Evolutionary conservation across 2,888 invertebrate genomes (phyloP).

Genomic region (Tenthredo livida): DNA sequence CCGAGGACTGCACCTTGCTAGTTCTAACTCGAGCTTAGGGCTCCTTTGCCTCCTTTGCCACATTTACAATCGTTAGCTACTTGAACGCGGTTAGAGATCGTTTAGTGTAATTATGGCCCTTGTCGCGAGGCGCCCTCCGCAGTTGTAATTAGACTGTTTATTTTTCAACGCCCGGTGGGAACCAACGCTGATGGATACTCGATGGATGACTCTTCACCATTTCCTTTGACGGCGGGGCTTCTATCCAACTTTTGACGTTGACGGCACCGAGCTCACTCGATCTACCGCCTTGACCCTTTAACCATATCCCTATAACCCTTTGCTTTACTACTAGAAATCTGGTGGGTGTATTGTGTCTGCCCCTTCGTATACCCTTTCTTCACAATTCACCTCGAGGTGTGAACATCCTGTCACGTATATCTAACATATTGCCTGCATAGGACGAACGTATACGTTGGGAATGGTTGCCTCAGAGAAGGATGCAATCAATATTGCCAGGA

Average conservation of each 20-base stretch:
- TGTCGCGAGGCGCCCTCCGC: slow-evolving; percentile 60
- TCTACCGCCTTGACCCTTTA: slow-evolving; percentile 36
- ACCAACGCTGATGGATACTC: slow-evolving; percentile 62
- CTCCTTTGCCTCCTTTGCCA: slow-evolving; percentile 59
- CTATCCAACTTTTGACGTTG: slow-evolving; percentile 46
- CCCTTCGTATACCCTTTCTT: not conserved
- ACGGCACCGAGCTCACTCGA: slow-evolving; percentile 42
- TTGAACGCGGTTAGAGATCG: slow-evolving; percentile 61
- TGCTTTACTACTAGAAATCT: slow-evolving; percentile 28
- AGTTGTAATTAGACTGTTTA: slow-evolving; percentile 61
- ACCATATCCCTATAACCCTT: slow-evolving; percentile 28
- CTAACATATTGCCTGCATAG: not conserved
- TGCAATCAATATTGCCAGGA: not conserved
- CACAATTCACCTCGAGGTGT: slow-evolving; percentile 17
- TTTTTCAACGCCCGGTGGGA: slow-evolving; percentile 56
- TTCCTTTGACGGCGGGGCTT: slow-evolving; percentile 55
- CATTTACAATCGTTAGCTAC: slow-evolving; percentile 69
- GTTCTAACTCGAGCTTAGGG: not conserved
- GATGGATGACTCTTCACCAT: slow-evolving; percentile 62
- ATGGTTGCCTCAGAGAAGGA: not conserved
- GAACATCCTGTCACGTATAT: not conserved
- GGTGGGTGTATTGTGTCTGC: slow-evolving; percentile 31
- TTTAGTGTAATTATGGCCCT: slow-evolving; percentile 71
- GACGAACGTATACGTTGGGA: not conserved
- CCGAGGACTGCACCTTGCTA: slow-evolving; percentile 7